Evolutionary conservation across 2,113 vertebrate genomes (phyloP), one percentile per base, ranked within the genome.

Genomic region (Microcebus murinus): DNA sequence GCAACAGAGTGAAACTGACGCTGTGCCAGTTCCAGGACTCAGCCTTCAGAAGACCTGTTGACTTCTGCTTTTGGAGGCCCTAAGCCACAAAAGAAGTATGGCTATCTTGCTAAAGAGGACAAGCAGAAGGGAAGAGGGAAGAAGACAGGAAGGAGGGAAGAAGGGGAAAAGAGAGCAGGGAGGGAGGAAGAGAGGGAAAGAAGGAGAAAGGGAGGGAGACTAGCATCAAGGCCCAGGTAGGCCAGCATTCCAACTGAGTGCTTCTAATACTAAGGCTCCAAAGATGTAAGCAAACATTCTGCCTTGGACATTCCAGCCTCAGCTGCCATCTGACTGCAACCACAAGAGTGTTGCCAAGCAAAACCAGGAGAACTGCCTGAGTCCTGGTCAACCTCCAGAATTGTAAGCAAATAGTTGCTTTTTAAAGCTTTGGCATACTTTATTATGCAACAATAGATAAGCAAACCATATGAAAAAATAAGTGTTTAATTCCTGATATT

Each of bases 401-500:
- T 3, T 68, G 63, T 68, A 80, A 84, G 68, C 85, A 91, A 94
- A 71, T n/a, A 14, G 81, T 8, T 84, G 95, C 63, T 77, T 96
- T 93, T 70, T 68, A 96, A 93, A 4, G 1, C 68, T 95, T 85
- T 86, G 61, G 57, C 17, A 89, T 7, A 48, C 29, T 91, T 96
- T 88, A 83, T 74, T 83, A 85, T 12, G 12, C 27, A 86, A 52
- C 20, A 94, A 74, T 48, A 90, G 50, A 88, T 52, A 95, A 83
- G 20, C 61, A 90, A 94, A 80, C 31, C 42, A 59, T 57, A 87
- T 57, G 12, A 95, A 48, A n/a, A 90, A 84, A 95, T 18, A 91
- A 95, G 95, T 50, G 10, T 68, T 90, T 87, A 90, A 95, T 65
- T 91, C 52, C 81, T 94, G 31, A 90, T 87, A 87, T 91, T 73